phyloP scores from a whole-genome alignment of 1,140 invertebrate genomes.

The Tenebrio molitor region DNA sequence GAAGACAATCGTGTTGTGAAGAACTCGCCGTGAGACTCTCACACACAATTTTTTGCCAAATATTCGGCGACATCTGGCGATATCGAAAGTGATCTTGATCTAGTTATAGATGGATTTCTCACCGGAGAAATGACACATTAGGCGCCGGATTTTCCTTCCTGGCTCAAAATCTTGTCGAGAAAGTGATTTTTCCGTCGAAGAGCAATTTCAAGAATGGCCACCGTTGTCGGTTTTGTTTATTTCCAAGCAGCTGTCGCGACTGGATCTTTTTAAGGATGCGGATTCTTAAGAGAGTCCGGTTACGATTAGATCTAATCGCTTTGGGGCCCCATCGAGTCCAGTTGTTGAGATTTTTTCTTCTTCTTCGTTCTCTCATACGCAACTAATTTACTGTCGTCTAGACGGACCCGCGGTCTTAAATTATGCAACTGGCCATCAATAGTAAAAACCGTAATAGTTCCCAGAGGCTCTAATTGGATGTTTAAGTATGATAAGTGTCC shows the following conservation, averaged over 20 bases:
- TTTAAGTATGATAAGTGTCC: conserved; percentile 36
- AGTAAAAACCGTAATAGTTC: conserved; percentile 38
- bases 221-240: not conserved
- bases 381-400: conserved; percentile 18
- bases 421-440: not conserved
- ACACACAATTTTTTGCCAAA: too few species aligned
- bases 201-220: not conserved
- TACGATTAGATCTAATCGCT: conserved; percentile 28
- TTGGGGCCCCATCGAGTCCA: conserved; percentile 1
- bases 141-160: too few species aligned
- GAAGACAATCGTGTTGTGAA: not conserved
- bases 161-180: too few species aligned
- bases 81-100: too few species aligned
- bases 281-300: conserved; percentile 11
- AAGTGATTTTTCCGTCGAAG: not conserved
- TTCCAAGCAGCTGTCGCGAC: not conserved
- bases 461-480: conserved; percentile 30
- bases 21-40: not conserved
- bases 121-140: too few species aligned
- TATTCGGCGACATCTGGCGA: too few species aligned
- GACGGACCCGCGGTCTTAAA: conserved; percentile 1
- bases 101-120: too few species aligned
- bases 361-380: not conserved
- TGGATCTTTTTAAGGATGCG: conserved; percentile 6
- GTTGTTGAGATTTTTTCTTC: not conserved